Base-by-base conservation (phyloP, 2,888 invertebrate species). In the Nycteola revayana region DNA sequence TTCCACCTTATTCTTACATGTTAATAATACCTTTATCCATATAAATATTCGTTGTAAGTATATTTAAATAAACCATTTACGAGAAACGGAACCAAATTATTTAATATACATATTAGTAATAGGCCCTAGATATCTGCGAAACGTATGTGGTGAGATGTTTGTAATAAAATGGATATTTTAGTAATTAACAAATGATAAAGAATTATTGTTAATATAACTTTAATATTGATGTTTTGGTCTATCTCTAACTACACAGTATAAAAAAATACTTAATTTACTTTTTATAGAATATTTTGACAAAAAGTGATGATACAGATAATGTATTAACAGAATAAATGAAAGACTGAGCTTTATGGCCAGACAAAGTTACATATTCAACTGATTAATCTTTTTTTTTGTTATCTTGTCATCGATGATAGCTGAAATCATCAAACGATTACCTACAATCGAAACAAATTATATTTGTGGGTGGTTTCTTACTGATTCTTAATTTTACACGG, bases 71-170 rank as follows among this genome's bases (percentile, higher is more conserved):
- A 53, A 49, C 36, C 36, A 52, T 38, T 49, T 51, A 59, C 49
- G 52, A 49, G 52, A 66, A 54, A 62, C 39, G 65, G 68, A 71
- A 71, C 70, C 70, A 69, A 71, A 52, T 49, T 62, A 54, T 42
- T 46, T 37, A 46, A 48, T 50, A 32, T 38, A 49, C 42, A 32
- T 45, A 47, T 40, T 60, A 65, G 57, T 21, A 41, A 52, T 65
- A 67, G 61, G 56, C 54, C 51, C 62, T 69, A 70, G 64, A 57
- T 62, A 70, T 64, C 60, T 55, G 61, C 64, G 50, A 54, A 64
- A 52, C 49, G 58, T 74, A 67, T 68, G 78, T 74, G 78, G 77
- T 80, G 75, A 80, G 77, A 78, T 73, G 68, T 75, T 70, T 75
- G 41, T 63, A 66, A 50, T 47, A 49, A 60, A 60, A 71, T 58